phyloP scores from a whole-genome alignment of 2,888 invertebrate species.

The Selenia dentaria region DNA sequence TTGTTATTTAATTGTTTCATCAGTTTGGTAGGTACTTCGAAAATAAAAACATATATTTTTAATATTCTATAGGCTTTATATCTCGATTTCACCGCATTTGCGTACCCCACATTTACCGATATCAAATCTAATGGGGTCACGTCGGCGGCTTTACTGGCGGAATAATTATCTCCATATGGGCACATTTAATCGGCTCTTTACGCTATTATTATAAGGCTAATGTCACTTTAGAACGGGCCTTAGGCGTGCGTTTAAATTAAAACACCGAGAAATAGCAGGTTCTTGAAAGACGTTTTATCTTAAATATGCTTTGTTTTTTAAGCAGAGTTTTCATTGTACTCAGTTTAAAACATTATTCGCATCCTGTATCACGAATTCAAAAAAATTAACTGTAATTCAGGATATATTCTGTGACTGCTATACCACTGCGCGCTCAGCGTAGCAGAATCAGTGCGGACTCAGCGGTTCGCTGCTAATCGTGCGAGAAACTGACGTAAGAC shows the following conservation, averaged over 20 bases:
- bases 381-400: not conserved
- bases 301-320: not conserved
- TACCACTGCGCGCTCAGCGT: slow-evolving; percentile 26
- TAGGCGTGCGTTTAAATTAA: slow-evolving; percentile 58
- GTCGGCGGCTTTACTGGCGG: slow-evolving; percentile 44
- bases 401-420: slow-evolving; percentile 6
- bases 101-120: slow-evolving; percentile 18
- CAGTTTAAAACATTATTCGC: no score
- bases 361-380: no score
- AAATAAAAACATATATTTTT: no score
- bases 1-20: no score
- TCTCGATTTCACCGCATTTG: no score
- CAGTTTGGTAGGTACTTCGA: no score
- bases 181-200: slow-evolving; percentile 19
- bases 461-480: slow-evolving; percentile 48
- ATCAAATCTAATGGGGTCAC: slow-evolving; percentile 40
- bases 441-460: slow-evolving; percentile 44
- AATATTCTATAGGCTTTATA: no score
- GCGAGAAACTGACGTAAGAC: slow-evolving; percentile 40
- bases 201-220: slow-evolving; percentile 53
- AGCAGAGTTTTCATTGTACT: no score
- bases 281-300: not conserved
- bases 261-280: slow-evolving; percentile 35
- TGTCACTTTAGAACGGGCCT: slow-evolving; percentile 60
- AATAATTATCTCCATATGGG: slow-evolving; percentile 64